Percentiles rank a stretch among this genome's conserved stretches.
Conservation (phyloP, 2,888 invertebrate species). For the Brachynemurus nebulosus region DNA sequence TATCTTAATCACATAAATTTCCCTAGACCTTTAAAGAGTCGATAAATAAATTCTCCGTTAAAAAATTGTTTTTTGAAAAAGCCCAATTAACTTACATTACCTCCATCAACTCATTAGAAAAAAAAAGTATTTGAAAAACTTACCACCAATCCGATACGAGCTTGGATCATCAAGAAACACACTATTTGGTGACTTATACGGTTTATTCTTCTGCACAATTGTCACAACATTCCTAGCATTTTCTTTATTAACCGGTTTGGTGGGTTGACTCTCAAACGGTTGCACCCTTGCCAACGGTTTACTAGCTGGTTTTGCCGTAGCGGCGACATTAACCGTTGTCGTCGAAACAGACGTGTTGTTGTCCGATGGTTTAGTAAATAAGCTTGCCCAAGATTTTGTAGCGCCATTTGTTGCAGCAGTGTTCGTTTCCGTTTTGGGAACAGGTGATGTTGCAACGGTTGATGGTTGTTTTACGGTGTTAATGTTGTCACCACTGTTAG, state of each 20-base stretch:
- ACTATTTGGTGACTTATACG: conserved; percentile 26
- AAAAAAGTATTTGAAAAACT: conserved; percentile 21
- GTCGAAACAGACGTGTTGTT: conserved; percentile 14
- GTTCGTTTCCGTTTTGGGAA: neutral
- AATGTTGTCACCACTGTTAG: neutral
- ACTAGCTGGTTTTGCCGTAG: conserved; percentile 26
- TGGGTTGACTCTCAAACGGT: conserved; percentile 31
- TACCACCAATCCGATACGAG: conserved; percentile 57
- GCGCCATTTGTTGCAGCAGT: conserved; percentile 17
- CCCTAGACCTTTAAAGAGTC: no score
- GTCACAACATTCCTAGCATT: neutral
- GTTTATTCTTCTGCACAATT: conserved; percentile 11
- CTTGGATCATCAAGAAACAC: conserved; percentile 48
- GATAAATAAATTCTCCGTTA: no score
- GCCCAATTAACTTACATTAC: no score
- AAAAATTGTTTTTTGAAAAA: no score
- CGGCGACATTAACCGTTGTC: conserved; percentile 20
- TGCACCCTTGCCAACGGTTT: conserved; percentile 46
- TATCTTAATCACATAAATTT: no score
- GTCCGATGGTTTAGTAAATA: conserved; percentile 32
- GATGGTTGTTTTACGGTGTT: conserved; percentile 24
- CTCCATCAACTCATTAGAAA: no score
- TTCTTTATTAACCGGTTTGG: conserved; percentile 3
- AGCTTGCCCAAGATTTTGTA: conserved; percentile 52
- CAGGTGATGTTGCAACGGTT: conserved; percentile 25